phyloP scores from a whole-genome alignment of 2,797 vertebrate genomes.

The Diglossa cyanea region DNA sequence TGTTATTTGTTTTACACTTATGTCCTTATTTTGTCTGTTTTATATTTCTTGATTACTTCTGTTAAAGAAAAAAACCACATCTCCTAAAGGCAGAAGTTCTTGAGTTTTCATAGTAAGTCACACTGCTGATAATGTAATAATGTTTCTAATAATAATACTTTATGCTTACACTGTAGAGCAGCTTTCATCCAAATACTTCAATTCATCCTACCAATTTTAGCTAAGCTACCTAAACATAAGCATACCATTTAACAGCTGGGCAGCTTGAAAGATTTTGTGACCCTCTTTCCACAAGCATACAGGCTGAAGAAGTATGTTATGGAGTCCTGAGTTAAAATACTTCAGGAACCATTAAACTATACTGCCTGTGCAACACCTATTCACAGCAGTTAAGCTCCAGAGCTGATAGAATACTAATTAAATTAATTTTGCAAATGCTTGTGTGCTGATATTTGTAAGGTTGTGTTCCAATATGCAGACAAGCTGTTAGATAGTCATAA shows the following conservation, averaged over 20 bases:
- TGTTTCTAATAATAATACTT: conserved; percentile 9
- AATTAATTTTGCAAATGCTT: conserved; percentile 48
- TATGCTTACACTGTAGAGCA: background rate
- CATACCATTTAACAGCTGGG: conserved; percentile 4
- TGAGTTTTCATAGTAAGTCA: background rate
- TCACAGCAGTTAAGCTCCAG: conserved; percentile 44
- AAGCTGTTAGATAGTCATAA: conserved; percentile 61
- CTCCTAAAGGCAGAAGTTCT: conserved; percentile 15
- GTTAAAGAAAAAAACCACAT: background rate
- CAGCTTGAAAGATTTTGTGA: conserved; percentile 6
- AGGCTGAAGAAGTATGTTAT: background rate
- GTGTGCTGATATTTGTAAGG: conserved; percentile 40
- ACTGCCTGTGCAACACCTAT: conserved; percentile 51
- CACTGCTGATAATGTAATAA: background rate
- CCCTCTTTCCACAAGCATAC: background rate
- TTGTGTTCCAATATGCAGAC: conserved; percentile 52
- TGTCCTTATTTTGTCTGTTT: conserved; percentile 28
- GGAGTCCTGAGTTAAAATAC: conserved; percentile 5
- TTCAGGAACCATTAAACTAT: conserved; percentile 17
- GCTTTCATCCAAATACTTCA: conserved; percentile 17
- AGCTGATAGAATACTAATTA: conserved; percentile 50
- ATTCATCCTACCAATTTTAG: background rate
- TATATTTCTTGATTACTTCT: conserved; percentile 16
- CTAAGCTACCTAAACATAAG: conserved; percentile 5
- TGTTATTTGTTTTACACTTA: conserved; percentile 33